Conservation (phyloP, 2,113 vertebrate genomes). For the Salvelinus sp. region DNA sequence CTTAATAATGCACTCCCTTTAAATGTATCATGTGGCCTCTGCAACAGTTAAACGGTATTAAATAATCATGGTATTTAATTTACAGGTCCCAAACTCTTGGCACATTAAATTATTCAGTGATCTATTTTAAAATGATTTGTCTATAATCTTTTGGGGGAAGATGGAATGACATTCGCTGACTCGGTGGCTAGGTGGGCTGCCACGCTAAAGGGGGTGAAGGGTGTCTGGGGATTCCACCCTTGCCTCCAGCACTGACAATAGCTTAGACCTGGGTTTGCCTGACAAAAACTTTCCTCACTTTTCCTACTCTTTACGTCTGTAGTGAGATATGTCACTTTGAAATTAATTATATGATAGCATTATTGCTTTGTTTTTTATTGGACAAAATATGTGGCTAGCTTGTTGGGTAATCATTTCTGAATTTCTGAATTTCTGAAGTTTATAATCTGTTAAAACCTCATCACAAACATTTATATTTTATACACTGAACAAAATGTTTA, state of each 20-base stretch:
- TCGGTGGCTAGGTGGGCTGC: neutral
- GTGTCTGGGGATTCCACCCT: neutral
- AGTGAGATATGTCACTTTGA: too few species aligned
- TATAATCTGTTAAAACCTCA: too few species aligned
- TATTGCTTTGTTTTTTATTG: too few species aligned
- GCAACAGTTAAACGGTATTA: slow-evolving; percentile 70
- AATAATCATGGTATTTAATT: slow-evolving; percentile 73
- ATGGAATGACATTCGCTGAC: slow-evolving; percentile 9
- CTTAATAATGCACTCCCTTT: slow-evolving; percentile 69
- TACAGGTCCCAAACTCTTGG: slow-evolving; percentile 57
- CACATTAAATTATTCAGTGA: slow-evolving; percentile 61
- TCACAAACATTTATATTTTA: too few species aligned
- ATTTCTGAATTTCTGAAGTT: too few species aligned
- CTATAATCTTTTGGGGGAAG: slow-evolving; percentile 30
- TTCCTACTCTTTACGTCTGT: too few species aligned
- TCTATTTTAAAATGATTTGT: slow-evolving; percentile 51
- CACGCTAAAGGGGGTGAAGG: neutral
- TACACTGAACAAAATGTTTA: too few species aligned
- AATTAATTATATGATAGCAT: too few species aligned
- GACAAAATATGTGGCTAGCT: too few species aligned
- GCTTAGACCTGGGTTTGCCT: neutral
- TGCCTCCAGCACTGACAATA: neutral
- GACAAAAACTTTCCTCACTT: neutral
- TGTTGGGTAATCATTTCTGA: too few species aligned
- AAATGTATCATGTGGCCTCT: slow-evolving; percentile 70